These are phyloP conservation scores for Sicus ferrugineus DNA, from an alignment of 2,888 invertebrate species.

Conservation along the genomic window DNA sequence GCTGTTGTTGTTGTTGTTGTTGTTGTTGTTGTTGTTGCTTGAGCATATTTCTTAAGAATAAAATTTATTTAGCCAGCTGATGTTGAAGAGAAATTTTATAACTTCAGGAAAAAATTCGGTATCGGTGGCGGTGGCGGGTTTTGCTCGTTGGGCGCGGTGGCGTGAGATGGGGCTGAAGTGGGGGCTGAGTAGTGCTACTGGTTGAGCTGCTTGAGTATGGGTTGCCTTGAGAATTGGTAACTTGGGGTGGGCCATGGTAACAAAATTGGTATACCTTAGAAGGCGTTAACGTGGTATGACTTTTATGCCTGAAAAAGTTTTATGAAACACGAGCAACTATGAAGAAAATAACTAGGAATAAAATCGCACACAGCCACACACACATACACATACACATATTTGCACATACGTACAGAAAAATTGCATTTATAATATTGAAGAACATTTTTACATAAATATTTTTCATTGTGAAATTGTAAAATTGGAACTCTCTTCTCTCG, in stretches of 20 bases:
- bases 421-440: no score
- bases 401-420: no score
- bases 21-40: conserved; percentile 37
- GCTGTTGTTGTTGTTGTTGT: conserved; percentile 26
- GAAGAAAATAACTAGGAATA: no score
- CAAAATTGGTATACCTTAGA: conserved; percentile 62
- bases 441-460: no score
- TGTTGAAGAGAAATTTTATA: conserved; percentile 62
- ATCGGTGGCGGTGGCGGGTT: conserved; percentile 46
- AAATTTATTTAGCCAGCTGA: conserved; percentile 63
- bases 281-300: no score
- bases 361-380: no score
- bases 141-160: conserved; percentile 16
- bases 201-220: conserved; percentile 15
- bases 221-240: conserved; percentile 5
- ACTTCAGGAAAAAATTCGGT: conserved; percentile 50
- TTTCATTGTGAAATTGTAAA: no score
- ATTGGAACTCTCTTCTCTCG: conserved; percentile 15
- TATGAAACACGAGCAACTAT: no score
- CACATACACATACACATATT: no score
- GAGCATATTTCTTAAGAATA: conserved; percentile 56
- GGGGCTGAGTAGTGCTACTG: conserved; percentile 3
- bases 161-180: conserved; percentile 20
- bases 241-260: conserved; percentile 14
- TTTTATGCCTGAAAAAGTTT: no score